Evolutionary conservation across 1,140 invertebrate species (phyloP).

Genomic region (Calephelis virginiensis): DNA sequence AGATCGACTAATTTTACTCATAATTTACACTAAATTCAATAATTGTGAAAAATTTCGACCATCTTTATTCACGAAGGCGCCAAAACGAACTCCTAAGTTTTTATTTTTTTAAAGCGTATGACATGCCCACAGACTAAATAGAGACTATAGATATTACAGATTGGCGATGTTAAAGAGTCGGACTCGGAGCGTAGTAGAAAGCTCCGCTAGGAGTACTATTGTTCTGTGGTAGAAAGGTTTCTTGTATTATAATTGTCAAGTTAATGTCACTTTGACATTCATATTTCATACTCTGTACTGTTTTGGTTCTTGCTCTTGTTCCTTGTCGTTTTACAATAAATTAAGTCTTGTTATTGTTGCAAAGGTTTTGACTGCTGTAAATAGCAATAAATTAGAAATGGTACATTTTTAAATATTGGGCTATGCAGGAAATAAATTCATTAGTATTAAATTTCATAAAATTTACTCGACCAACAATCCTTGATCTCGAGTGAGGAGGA

Average conservation of each 20-base stretch:
- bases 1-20: too few species aligned
- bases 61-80: too few species aligned
- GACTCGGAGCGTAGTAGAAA: too few species aligned
- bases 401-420: not conserved
- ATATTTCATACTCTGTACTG: not conserved
- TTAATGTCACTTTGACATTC: not conserved
- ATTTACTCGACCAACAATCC: conserved; percentile 36
- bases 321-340: conserved; percentile 11
- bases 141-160: too few species aligned
- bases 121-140: too few species aligned
- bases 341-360: not conserved
- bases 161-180: too few species aligned
- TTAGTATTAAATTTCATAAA: conserved; percentile 9
- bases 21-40: too few species aligned
- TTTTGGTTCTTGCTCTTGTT: conserved; percentile 14
- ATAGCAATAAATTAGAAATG: conserved; percentile 2
- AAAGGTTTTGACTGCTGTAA: not conserved
- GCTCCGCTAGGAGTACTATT: too few species aligned
- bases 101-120: too few species aligned
- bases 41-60: too few species aligned
- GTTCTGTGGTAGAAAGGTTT: too few species aligned
- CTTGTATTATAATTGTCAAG: not conserved
- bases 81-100: too few species aligned
- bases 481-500: conserved; percentile 32
- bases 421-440: conserved; percentile 14